These are phyloP conservation scores for Harpagus bidentatus DNA, from an alignment of 2,113 vertebrate species.

Conservation along the genomic window DNA sequence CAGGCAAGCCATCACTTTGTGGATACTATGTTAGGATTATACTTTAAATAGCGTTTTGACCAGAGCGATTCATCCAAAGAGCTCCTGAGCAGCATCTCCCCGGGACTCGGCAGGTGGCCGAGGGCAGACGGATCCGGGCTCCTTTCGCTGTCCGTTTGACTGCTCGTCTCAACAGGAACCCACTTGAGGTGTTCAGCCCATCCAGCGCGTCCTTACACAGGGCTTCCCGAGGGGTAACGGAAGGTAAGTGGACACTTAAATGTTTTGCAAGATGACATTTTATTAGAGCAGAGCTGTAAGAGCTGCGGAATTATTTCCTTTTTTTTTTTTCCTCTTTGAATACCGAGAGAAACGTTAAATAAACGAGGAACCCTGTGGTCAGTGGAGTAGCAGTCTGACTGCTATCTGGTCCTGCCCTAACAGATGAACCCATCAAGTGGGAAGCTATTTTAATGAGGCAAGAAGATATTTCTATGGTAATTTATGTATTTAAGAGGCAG, in stretches of 20 bases:
- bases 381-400: background rate
- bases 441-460: background rate
- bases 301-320: background rate
- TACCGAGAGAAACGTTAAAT: background rate
- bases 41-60: background rate
- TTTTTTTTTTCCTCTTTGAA: background rate
- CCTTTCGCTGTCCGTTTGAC: background rate
- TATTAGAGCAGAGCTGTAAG: background rate
- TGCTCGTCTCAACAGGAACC: background rate
- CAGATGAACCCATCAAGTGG: background rate
- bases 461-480: background rate
- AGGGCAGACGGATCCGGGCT: rapidly evolving
- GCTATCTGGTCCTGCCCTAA: background rate
- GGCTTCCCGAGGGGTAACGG: background rate
- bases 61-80: background rate
- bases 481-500: background rate
- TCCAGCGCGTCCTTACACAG: background rate
- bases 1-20: too few relatives aligned
- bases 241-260: background rate
- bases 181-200: background rate
- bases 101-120: background rate
- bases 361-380: background rate
- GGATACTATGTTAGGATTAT: background rate
- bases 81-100: background rate
- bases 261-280: background rate